Evolutionary conservation across 2,888 invertebrate species (phyloP), one percentile per base, ranked within the genome.

Genomic region (Phasia obesa): DNA sequence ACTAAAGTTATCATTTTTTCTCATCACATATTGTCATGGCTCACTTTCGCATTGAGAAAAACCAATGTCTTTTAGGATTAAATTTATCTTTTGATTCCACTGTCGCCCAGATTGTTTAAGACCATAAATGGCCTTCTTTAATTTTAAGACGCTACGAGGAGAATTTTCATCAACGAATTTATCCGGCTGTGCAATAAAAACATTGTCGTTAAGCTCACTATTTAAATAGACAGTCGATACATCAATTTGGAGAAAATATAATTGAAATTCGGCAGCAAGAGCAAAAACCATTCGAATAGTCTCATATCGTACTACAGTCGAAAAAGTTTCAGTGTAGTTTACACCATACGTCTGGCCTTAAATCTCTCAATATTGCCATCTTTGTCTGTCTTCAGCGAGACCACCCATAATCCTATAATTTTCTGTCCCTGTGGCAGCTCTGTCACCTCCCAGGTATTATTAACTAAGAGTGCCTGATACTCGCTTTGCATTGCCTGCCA

Each of bases 61-160:
- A 0, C 81, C 85, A 51, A 87, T 78, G 0, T 71, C 55, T 6
- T 62, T 38, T 2, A 86, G 25, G 23, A 81, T 74, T 3, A 13
- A 9, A 47, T 83, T 70, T 9, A 85, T 64, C 25, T 83, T 83
- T 7, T 35, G 31, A 49, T 86, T 86, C 86, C 85, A 86, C 51
- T 86, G 80, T 0, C 86, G 65, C 0, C 85, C 84, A 13, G 77
- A 65, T 31, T 86, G 86, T 55, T 86, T 85, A 4, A 87, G 60
- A 0, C 86, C 85, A 67, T 86, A 86, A 13, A 23, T 31, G 5
- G 31, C 31, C 13, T 51, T 6, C 85, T 49, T 13, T 44, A 11
- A n/a, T 42, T 7, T 38, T 83, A 65, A 7, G 38, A 17, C 47
- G 47, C 17, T 31, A 31, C 31, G 31, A 31, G 31, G 31, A 19